Conservation (phyloP, 2,888 invertebrate genomes). For the Coleophora deauratella region DNA sequence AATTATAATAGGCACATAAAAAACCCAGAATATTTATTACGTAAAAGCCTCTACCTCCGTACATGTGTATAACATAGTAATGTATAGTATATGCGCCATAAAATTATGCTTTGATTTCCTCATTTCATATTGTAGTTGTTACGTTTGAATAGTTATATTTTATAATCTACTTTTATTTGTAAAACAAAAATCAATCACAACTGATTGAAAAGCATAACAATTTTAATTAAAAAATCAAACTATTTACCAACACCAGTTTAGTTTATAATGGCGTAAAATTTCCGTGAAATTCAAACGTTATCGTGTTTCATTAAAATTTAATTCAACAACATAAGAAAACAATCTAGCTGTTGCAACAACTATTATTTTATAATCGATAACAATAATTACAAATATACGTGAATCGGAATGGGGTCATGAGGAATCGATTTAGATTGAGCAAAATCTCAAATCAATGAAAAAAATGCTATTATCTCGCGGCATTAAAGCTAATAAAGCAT, state of each 20-base stretch:
- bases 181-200: slow-evolving; percentile 55
- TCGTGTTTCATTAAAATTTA: slow-evolving; percentile 56
- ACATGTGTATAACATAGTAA: no score
- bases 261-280: slow-evolving; percentile 64
- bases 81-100: no score
- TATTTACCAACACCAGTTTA: slow-evolving; percentile 69
- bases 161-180: slow-evolving; percentile 19
- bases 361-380: slow-evolving; percentile 48
- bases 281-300: slow-evolving; percentile 66
- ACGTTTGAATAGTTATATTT: slow-evolving; percentile 3
- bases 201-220: slow-evolving; percentile 38
- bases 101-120: no score
- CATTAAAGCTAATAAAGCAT: slow-evolving; percentile 73
- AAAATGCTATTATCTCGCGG: slow-evolving; percentile 47
- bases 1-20: no score
- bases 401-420: slow-evolving; percentile 26
- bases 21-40: no score
- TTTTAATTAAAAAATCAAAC: slow-evolving; percentile 69
- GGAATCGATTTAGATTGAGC: slow-evolving; percentile 34
- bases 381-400: slow-evolving; percentile 31
- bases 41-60: no score
- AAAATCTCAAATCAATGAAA: slow-evolving; percentile 39
- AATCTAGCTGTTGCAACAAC: slow-evolving; percentile 22
- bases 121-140: slow-evolving; percentile 2
- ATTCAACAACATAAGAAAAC: slow-evolving; percentile 38